A percentile compares a stretch with the other conserved stretches of the same genome.
Evolutionary conservation across 2,888 invertebrate species (phyloP).

Genomic region (Tryphoninae sp.): DNA sequence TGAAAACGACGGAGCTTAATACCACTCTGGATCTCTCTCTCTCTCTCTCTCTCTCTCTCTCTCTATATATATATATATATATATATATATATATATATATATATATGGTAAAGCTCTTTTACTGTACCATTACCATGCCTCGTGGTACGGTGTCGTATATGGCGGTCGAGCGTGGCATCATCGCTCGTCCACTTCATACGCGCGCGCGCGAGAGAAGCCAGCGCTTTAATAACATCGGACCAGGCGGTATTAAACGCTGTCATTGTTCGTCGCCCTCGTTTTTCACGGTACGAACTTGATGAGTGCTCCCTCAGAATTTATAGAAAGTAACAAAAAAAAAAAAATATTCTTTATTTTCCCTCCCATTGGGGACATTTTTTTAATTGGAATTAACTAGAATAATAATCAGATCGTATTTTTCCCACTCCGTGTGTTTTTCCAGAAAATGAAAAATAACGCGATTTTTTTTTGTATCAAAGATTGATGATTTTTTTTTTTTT

Average conservation of each 20-base stretch:
- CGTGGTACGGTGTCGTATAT: constrained; percentile 19
- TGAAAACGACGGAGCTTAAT: constrained; percentile 39
- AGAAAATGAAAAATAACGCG: too few relatives aligned
- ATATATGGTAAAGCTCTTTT: background rate
- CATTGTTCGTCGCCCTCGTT: constrained; percentile 33
- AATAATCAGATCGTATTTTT: too few relatives aligned
- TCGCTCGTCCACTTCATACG: constrained; percentile 34
- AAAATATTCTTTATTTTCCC: too few relatives aligned
- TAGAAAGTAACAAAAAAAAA: too few relatives aligned
- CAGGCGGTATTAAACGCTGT: constrained; percentile 16
- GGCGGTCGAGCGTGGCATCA: constrained; percentile 46
- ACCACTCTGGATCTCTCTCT: constrained; percentile 29
- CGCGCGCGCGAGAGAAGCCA: constrained; percentile 3
- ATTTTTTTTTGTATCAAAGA: background rate
- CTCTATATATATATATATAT: constrained; percentile 27
- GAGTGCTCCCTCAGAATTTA: background rate
- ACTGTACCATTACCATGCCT: background rate
- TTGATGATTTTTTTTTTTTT: background rate
- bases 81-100: constrained; percentile 24
- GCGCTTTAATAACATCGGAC: constrained; percentile 27
- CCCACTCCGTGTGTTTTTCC: too few relatives aligned
- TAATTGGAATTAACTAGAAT: too few relatives aligned
- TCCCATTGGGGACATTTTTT: too few relatives aligned
- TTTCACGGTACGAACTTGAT: background rate
- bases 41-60: too few relatives aligned